phyloP scores from a whole-genome alignment of 2,113 vertebrate species.

The Machaerirhynchus nigripectus region DNA sequence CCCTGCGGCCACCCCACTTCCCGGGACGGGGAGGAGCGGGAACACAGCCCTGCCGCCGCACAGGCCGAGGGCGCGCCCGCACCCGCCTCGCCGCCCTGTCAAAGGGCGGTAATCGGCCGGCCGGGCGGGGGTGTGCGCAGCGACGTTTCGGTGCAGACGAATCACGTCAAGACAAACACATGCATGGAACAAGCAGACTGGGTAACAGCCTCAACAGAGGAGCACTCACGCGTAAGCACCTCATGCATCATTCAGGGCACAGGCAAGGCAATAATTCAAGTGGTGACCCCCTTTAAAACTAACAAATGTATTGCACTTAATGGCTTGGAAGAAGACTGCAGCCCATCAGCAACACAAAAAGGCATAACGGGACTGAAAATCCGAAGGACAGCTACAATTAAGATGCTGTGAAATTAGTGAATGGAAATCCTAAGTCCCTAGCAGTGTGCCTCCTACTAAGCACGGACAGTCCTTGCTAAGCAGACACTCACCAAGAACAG shows the following conservation, averaged over 20 bases:
- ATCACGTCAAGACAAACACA: fast-evolving
- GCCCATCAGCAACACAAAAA: not conserved
- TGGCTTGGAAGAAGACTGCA: not conserved
- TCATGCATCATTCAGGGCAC: too few relatives aligned
- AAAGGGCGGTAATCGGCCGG: fast-evolving
- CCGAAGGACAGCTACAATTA: not conserved
- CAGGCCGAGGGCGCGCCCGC: too few relatives aligned
- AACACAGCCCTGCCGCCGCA: not conserved
- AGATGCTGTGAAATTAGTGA: not conserved
- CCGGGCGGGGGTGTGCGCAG: fast-evolving
- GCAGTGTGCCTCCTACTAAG: not conserved
- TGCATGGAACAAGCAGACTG: fast-evolving
- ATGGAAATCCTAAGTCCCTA: not conserved
- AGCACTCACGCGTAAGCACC: fast-evolving
- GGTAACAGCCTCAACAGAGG: fast-evolving
- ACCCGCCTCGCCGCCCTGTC: fast-evolving
- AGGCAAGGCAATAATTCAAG: not conserved
- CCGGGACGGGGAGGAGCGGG: not conserved
- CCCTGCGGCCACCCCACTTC: not conserved
- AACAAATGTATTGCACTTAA: not conserved
- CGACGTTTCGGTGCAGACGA: fast-evolving
- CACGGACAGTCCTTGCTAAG: not conserved
- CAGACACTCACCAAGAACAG: not conserved
- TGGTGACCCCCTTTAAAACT: not conserved
- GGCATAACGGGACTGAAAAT: not conserved